A percentile compares a stretch with the other conserved stretches of the same genome.
These are phyloP conservation scores for Parnassius apollo DNA, from an alignment of 2,888 invertebrate species.

Conservation along the genomic window DNA sequence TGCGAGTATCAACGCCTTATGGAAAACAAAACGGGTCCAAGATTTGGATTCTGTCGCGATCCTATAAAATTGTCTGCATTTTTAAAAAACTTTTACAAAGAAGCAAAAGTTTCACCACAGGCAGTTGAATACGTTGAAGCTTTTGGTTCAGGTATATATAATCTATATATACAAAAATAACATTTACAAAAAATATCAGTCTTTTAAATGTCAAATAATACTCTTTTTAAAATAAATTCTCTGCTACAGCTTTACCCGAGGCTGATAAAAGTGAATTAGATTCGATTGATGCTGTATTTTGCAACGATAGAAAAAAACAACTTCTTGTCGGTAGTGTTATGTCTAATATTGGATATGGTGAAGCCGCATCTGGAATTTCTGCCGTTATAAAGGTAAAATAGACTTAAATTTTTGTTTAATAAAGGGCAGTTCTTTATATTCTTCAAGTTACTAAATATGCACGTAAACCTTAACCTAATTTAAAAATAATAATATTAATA, in stretches of 20 bases:
- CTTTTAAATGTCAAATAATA: background rate
- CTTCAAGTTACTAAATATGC: conserved; percentile 38
- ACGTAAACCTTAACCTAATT: too few species aligned
- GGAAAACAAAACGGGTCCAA: conserved; percentile 75
- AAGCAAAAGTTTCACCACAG: conserved; percentile 83
- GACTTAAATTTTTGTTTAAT: background rate
- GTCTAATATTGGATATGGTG: conserved; percentile 72
- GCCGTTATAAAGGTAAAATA: conserved; percentile 79
- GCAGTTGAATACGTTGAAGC: conserved; percentile 91
- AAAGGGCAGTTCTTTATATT: background rate
- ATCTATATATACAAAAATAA: background rate
- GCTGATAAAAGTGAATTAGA: conserved; percentile 85
- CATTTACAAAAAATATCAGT: background rate
- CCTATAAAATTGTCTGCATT: conserved; percentile 69
- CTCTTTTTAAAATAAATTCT: too few species aligned
- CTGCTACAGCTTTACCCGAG: conserved; percentile 52
- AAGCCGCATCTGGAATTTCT: conserved; percentile 72
- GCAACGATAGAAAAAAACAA: conserved; percentile 75
- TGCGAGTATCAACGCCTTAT: conserved; percentile 77
- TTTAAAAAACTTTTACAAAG: conserved; percentile 79
- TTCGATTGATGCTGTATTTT: conserved; percentile 81
- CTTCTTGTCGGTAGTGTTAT: conserved; percentile 80
- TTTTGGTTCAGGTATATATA: conserved; percentile 84
- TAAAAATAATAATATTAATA: too few species aligned
- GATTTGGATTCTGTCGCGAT: conserved; percentile 79